These are phyloP conservation scores for Drosophila kepulauana DNA, from an alignment of 1,140 invertebrate species.

Conservation along the genomic window DNA sequence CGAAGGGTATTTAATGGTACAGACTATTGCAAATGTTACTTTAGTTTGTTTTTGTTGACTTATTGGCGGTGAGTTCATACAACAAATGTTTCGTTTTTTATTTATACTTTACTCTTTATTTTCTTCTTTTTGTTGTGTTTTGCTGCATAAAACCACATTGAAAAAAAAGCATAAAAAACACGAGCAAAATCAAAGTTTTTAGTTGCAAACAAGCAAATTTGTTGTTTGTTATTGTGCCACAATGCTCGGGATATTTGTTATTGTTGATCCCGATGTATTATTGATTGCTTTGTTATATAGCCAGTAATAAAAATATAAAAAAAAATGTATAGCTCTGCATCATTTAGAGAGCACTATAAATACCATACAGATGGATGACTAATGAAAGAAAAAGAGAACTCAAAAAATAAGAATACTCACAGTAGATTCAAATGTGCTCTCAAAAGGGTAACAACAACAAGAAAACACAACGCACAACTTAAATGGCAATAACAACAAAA, in stretches of 20 bases:
- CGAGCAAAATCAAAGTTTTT: conserved; percentile 66
- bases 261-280: conserved; percentile 60
- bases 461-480: conserved; percentile 14
- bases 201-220: conserved; percentile 75
- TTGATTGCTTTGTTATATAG: conserved; percentile 75
- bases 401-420: background rate
- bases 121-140: conserved; percentile 15
- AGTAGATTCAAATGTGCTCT: conserved; percentile 11
- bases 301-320: conserved; percentile 40
- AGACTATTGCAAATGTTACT: background rate
- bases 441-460: conserved; percentile 20
- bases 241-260: conserved; percentile 21
- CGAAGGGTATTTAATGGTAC: conserved; percentile 20
- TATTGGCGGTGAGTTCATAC: conserved; percentile 56
- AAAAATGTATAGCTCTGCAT: conserved; percentile 24
- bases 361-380: conserved; percentile 19
- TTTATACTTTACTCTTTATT: conserved; percentile 6
- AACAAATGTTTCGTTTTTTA: conserved; percentile 64
- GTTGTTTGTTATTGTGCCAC: conserved; percentile 68
- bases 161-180: conserved; percentile 16
- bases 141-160: conserved; percentile 26
- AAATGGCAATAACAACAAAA: conserved; percentile 41
- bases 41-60: conserved; percentile 59
- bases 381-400: conserved; percentile 22
- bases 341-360: conserved; percentile 25